These are phyloP conservation scores for Eulemur albifrons DNA, from an alignment of 2,797 vertebrate species.

Conservation along the genomic window DNA sequence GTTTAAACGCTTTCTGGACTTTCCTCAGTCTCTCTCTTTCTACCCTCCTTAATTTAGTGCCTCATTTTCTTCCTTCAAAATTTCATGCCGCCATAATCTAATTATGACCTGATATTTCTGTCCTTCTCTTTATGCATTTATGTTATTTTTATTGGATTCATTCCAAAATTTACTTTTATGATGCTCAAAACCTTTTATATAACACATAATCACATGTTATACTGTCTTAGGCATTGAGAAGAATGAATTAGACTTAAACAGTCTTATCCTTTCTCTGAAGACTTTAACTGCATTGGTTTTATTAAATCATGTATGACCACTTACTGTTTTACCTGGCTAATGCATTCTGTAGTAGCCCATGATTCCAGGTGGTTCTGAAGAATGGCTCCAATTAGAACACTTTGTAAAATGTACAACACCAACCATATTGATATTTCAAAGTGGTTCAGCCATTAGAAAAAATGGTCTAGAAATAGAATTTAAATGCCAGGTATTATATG, in stretches of 20 bases:
- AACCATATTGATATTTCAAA: conserved; percentile 4
- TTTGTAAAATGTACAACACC: not conserved
- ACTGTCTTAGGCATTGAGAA: not conserved
- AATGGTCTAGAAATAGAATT: not conserved
- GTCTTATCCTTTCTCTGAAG: conserved; percentile 37
- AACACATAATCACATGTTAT: conserved; percentile 25
- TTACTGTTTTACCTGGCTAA: not conserved
- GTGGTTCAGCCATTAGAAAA: not conserved
- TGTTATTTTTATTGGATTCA: conserved; percentile 40
- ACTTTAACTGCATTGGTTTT: conserved; percentile 34
- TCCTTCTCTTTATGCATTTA: conserved; percentile 40
- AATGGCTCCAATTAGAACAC: not conserved
- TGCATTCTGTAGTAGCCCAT: not conserved
- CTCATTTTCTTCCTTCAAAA: conserved; percentile 58
- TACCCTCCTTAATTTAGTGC: not conserved
- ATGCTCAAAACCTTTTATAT: conserved; percentile 40
- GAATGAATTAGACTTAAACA: not conserved
- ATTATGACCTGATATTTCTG: not conserved
- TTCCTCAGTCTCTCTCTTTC: not conserved
- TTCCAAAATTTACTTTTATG: conserved; percentile 43
- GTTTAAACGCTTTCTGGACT: not conserved
- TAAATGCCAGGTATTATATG: not conserved
- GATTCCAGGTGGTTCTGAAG: not conserved
- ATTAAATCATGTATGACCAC: conserved; percentile 32
- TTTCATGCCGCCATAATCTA: not conserved